Percentiles rank a stretch among this genome's conserved stretches.
Evolutionary conservation across 1,140 invertebrate genomes (phyloP).

Genomic region (Reticulitermes speratus): DNA sequence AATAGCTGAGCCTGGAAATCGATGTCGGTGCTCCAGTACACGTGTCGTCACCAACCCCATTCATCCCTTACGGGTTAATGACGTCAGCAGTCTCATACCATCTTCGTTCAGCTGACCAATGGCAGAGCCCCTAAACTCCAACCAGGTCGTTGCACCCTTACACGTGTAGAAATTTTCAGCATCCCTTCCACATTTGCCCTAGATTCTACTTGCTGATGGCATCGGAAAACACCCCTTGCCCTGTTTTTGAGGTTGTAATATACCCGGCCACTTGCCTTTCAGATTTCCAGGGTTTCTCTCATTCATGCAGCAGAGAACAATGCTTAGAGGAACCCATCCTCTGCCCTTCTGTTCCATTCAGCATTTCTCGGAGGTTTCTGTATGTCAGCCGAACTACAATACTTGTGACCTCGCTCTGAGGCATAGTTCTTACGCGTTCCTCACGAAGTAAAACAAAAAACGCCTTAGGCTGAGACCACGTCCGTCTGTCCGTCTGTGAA

Average conservation of each 20-base stretch:
- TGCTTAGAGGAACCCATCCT: neutral
- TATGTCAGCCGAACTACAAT: neutral
- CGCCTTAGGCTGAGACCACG: no score
- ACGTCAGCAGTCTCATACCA: neutral
- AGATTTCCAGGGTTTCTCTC: neutral
- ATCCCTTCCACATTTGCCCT: neutral
- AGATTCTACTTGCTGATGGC: neutral
- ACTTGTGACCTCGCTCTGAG: no score
- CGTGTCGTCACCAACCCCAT: neutral
- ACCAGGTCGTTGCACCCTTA: neutral
- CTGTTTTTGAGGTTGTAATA: neutral
- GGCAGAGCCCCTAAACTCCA: neutral
- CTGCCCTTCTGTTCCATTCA: neutral
- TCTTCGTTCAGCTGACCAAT: neutral
- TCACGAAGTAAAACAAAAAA: no score
- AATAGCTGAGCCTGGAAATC: neutral
- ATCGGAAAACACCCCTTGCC: neutral
- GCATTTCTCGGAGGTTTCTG: neutral
- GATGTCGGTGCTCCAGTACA: neutral
- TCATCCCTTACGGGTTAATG: neutral
- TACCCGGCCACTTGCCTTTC: neutral
- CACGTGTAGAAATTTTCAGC: slow-evolving; percentile 11
- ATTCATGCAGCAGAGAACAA: neutral
- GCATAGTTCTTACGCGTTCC: no score
- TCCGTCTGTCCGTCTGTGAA: no score